Percentiles rank a stretch among this genome's conserved stretches.
Conservation (phyloP, 2,888 invertebrate genomes). For the Megastigmus dorsalis region DNA sequence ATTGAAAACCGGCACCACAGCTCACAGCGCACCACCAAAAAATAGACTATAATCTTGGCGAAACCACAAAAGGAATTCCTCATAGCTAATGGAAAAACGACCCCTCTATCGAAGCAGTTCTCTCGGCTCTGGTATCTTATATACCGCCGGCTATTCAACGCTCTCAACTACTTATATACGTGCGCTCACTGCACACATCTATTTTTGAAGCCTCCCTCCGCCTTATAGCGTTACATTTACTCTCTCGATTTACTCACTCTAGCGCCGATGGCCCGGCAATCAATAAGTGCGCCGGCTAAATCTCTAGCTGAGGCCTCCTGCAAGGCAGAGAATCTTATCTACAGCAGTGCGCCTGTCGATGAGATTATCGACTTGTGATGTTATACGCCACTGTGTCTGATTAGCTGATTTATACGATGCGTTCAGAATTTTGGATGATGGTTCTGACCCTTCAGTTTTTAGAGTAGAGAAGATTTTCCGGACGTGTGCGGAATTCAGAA, state of each 20-base stretch:
- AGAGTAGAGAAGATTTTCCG: no score
- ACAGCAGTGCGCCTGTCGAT: neutral
- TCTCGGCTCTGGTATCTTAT: neutral
- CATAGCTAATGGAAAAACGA: neutral
- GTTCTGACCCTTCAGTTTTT: no score
- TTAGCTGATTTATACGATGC: constrained; percentile 32
- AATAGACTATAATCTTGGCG: neutral
- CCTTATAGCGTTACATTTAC: neutral
- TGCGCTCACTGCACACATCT: no score
- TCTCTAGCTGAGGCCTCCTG: no score
- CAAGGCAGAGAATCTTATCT: constrained; percentile 12
- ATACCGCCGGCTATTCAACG: no score
- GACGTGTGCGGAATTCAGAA: no score
- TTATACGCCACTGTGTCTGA: neutral
- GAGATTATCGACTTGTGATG: constrained; percentile 22
- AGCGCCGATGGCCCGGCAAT: constrained; percentile 1
- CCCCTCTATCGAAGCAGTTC: neutral
- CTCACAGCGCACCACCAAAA: no score
- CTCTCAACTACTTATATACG: no score
- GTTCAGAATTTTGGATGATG: no score
- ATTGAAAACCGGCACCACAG: no score
- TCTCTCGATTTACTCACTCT: constrained; percentile 7
- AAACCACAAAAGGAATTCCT: neutral
- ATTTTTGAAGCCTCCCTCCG: constrained; percentile 10
- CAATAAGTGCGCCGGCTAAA: neutral